Evolutionary conservation across 2,888 invertebrate genomes (phyloP).

Genomic region (Villa cingulata): DNA sequence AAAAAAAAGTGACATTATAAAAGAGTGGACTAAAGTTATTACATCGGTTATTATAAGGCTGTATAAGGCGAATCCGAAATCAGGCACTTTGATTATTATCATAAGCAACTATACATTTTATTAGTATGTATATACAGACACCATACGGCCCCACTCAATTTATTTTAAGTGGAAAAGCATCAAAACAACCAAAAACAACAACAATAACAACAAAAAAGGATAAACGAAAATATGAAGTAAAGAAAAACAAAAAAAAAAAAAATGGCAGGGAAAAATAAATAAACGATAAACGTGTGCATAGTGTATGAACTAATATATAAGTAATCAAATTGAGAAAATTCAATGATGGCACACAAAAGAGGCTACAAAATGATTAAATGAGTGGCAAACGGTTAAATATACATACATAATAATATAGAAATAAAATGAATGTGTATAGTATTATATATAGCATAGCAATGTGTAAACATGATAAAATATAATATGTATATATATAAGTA

Average conservation of each 20-base stretch:
- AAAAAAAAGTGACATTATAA: constrained; percentile 4
- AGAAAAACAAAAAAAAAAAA: not conserved
- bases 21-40: not conserved
- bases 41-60: not conserved
- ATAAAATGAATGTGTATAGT: too few relatives aligned
- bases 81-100: constrained; percentile 6
- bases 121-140: too few relatives aligned
- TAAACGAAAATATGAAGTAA: too few relatives aligned
- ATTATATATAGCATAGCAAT: too few relatives aligned
- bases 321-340: constrained; percentile 16
- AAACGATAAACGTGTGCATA: not conserved
- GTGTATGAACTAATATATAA: too few relatives aligned
- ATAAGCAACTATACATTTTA: not conserved
- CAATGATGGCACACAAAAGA: constrained; percentile 5
- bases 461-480: too few relatives aligned
- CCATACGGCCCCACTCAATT: too few relatives aligned
- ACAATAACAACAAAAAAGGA: too few relatives aligned
- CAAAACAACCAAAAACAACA: too few relatives aligned
- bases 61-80: constrained; percentile 1
- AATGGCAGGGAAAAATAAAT: not conserved
- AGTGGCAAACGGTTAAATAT: not conserved
- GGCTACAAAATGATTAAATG: not conserved
- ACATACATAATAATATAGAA: too few relatives aligned
- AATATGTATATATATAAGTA: too few relatives aligned
- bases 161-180: not conserved